phyloP scores from a whole-genome alignment of 2,797 vertebrate species.

The Leucoraja ocellata region DNA sequence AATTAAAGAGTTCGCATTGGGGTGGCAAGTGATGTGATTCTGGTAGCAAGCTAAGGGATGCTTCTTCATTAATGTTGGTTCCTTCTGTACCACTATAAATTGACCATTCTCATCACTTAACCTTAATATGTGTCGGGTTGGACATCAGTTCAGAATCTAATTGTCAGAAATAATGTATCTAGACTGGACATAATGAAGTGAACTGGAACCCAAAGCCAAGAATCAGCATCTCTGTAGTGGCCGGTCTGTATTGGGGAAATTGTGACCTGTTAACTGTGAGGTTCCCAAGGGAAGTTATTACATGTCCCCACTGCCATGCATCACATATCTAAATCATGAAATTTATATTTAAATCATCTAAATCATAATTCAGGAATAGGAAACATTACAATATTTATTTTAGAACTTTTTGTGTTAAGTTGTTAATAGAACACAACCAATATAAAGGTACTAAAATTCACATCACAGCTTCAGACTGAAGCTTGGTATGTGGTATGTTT shows the following conservation, averaged over 20 bases:
- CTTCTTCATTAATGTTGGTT: not conserved
- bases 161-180: not conserved
- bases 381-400: not conserved
- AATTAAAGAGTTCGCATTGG: too few relatives aligned
- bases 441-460: not conserved
- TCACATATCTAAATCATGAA: not conserved
- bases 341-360: too few relatives aligned
- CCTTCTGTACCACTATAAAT: not conserved
- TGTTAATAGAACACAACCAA: not conserved
- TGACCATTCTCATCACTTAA: not conserved
- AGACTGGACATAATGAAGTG: not conserved
- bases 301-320: not conserved
- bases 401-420: not conserved
- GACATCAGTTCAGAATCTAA: not conserved
- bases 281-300: not conserved
- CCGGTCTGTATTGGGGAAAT: not conserved
- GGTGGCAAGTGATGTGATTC: not conserved
- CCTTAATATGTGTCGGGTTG: not conserved
- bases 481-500: not conserved
- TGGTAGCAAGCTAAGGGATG: not conserved
- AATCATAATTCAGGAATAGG: not conserved
- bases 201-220: not conserved
- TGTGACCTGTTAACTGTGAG: not conserved
- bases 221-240: not conserved
- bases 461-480: not conserved